Evolutionary conservation across 2,888 invertebrate species (phyloP), one percentile per base, ranked within the genome.

Genomic region (Cotesia congregata): DNA sequence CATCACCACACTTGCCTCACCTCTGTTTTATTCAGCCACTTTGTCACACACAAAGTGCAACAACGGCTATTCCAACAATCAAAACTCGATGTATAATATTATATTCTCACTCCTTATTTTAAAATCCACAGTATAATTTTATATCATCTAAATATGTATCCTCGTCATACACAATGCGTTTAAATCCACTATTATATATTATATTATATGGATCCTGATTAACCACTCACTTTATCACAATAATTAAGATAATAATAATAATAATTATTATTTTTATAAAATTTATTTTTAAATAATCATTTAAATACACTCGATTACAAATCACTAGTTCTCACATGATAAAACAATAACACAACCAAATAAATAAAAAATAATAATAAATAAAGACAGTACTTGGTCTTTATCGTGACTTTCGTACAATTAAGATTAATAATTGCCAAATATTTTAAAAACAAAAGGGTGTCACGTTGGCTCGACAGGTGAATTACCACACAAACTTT

Each of bases 1-100:
- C 89, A 89, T 89, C 88, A 89, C 89, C 86, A 86, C 86, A 87
- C 85, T 85, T 83, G 83, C 85, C 85, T 84, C 82, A 84, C 76
- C 83, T 82, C 81, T 78, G 50, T 50, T 59, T 71, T 69, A 20
- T 67, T 70, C 59, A 70, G 50, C 30, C 59, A 50, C 15, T 30
- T 70, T 40, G 50, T 59, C 70, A 70, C 70, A 59, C 41, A 20
- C 9, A 70, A 70, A 17, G 59, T 59, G 41, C 20, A 50, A 41
- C 15, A 70, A 50, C 50, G 50, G 68, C 17, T 68, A 17, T 70
- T 50, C 59, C 9, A 12, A 50, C 50, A 50, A 50, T 50, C 7
- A 12, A 7, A 7, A 50, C 50, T 50, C 50, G 9, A 50, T 30
- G 30, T 30, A 30, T 30, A 30, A 30, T 30, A 30, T 30, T 30